Evolutionary conservation across 2,113 vertebrate genomes (phyloP), one percentile per base, ranked within the genome.

Genomic region (Phodopus roborovskii): DNA sequence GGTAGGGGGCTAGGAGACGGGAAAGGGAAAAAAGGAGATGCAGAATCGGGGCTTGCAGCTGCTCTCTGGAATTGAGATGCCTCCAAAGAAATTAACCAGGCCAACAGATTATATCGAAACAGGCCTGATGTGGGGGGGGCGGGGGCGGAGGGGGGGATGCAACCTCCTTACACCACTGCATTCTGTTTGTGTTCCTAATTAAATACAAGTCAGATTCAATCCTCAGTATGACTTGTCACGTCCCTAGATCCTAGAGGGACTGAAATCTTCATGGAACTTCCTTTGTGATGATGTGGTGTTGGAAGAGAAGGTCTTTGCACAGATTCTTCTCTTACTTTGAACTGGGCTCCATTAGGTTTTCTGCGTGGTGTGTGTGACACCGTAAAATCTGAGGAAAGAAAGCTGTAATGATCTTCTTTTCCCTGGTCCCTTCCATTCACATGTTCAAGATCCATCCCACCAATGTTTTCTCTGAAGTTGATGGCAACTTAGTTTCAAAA

Each of bases 121-220:
- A n/a, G n/a, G n/a, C n/a, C n/a, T n/a, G n/a, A n/a, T n/a, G n/a
- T n/a, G n/a, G n/a, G n/a, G n/a, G n/a, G n/a, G n/a, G n/a, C n/a
- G n/a, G n/a, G n/a, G n/a, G n/a, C n/a, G n/a, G n/a, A n/a, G n/a
- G n/a, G n/a, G n/a, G n/a, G n/a, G n/a, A n/a, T n/a, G n/a, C n/a
- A n/a, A n/a, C 1, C 12, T 3, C 1, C 8, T 8, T n/a, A n/a
- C 0, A 60, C 58, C 30, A 56, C 28, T 74, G 30, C 8, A 26
- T 48, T 83, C 30, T 60, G 60, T 58, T 56, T 66, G 36, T 71
- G 26, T 16, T 30, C 30, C 45, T 39, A 5, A 5, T 82, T 16
- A 33, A 4, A 30, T 62, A 26, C 10, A 45, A 24, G 42, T 11
- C 6, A 20, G 33, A 11, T 30, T 56, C 7, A 74, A 9, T 68